Percentiles rank a stretch among this genome's conserved stretches.
Evolutionary conservation across 2,113 vertebrate species (phyloP).

Genomic region (Myxocyprinus asiaticus): DNA sequence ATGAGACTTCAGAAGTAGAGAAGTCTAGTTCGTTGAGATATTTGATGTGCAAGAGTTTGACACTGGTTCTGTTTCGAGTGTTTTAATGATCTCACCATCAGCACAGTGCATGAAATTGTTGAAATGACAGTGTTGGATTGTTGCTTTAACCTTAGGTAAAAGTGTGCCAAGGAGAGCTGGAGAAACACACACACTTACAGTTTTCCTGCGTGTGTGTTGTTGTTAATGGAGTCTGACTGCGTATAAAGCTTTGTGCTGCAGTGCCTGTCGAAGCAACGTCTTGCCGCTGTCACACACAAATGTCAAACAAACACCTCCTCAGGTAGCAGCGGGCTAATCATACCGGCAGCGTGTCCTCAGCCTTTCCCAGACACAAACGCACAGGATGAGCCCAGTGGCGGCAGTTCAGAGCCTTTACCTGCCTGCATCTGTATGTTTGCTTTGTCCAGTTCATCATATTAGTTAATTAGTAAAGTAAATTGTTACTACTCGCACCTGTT

Average conservation of each 20-base stretch:
- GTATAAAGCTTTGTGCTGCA: conserved; percentile 66
- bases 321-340: conserved; percentile 82
- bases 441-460: no score
- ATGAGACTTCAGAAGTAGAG: conserved; percentile 5
- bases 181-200: neutral
- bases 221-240: conserved; percentile 80
- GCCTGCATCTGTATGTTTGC: conserved; percentile 19
- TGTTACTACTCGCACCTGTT: no score
- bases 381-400: conserved; percentile 33
- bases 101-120: conserved; percentile 65
- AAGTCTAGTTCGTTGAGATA: conserved; percentile 63
- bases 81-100: conserved; percentile 72
- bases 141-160: conserved; percentile 73
- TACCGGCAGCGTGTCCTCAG: conserved; percentile 80
- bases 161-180: conserved; percentile 65
- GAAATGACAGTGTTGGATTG: conserved; percentile 60
- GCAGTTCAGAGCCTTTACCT: conserved; percentile 7
- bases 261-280: conserved; percentile 65
- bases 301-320: conserved; percentile 88
- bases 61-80: conserved; percentile 63
- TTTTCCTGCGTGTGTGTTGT: conserved; percentile 17
- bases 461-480: no score
- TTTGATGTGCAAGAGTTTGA: conserved; percentile 70
- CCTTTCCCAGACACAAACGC: conserved; percentile 72
- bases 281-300: conserved; percentile 79